These are phyloP conservation scores for Spodoptera litura DNA, from an alignment of 1,140 invertebrate species.

Conservation along the genomic window DNA sequence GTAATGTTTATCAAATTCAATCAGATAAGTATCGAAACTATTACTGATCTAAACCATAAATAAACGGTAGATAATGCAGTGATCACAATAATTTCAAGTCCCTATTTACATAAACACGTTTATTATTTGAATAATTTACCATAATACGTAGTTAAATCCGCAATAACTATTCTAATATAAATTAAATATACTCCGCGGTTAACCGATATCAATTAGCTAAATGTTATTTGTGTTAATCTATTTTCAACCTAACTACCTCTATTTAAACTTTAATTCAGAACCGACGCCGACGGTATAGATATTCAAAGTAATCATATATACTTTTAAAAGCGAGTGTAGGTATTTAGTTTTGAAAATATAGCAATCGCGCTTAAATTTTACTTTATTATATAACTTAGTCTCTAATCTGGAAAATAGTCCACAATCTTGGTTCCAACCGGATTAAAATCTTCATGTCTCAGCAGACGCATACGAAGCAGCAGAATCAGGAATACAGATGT, in stretches of 20 bases:
- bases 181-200: conserved; percentile 21
- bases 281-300: too few species aligned
- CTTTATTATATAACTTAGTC: too few species aligned
- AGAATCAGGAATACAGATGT: conserved; percentile 27
- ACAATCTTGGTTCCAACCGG: background rate
- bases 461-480: conserved; percentile 29
- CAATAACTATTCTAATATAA: conserved; percentile 21
- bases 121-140: conserved; percentile 17
- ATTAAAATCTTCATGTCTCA: conserved; percentile 26
- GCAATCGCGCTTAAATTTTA: too few species aligned
- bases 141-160: conserved; percentile 14
- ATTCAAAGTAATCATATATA: too few species aligned
- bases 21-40: too few species aligned
- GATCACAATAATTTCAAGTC: background rate
- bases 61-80: background rate
- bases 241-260: background rate
- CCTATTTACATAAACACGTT: background rate
- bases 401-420: background rate
- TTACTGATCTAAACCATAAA: too few species aligned
- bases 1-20: too few species aligned
- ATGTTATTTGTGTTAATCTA: conserved; percentile 6
- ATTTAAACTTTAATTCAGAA: background rate
- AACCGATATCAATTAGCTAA: conserved; percentile 24
- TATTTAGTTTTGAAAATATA: too few species aligned
- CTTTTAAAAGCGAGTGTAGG: too few species aligned